Conservation (phyloP, 2,797 vertebrate genomes). For the Malurus splendens region DNA sequence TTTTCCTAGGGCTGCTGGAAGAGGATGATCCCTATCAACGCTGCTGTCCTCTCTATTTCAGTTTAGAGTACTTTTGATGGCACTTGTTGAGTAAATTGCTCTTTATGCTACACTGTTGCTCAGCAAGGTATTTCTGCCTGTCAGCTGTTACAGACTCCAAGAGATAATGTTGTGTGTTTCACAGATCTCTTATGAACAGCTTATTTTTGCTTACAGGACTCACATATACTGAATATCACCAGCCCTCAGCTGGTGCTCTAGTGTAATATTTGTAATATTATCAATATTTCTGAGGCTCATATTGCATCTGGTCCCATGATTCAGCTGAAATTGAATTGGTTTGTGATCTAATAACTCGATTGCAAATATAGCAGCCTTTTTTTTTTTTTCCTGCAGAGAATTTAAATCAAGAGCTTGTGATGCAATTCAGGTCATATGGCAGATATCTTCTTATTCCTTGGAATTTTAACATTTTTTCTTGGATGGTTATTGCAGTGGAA, state of each 20-base stretch:
- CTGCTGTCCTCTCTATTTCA: neutral
- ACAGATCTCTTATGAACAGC: constrained; percentile 33
- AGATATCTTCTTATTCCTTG: neutral
- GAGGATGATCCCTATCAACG: neutral
- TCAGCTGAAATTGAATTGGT: constrained; percentile 34
- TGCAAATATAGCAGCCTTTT: neutral
- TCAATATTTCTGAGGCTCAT: constrained; percentile 27
- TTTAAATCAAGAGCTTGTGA: constrained; percentile 9
- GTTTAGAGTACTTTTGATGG: neutral
- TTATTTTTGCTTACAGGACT: constrained; percentile 28
- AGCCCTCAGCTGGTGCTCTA: neutral
- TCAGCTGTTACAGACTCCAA: constrained; percentile 14
- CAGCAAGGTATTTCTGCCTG: constrained; percentile 22
- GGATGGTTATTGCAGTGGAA: neutral
- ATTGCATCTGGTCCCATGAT: constrained; percentile 35
- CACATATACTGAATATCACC: neutral
- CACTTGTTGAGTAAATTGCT: neutral
- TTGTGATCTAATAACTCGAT: constrained; percentile 1
- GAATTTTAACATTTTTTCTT: neutral
- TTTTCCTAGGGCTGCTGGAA: neutral
- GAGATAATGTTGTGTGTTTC: constrained; percentile 14
- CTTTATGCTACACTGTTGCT: neutral
- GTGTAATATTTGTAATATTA: constrained; percentile 43
- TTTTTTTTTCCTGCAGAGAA: neutral
- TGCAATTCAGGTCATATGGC: neutral